Evolutionary conservation across 2,888 invertebrate species (phyloP).

Genomic region (Ctenicera cuprea): DNA sequence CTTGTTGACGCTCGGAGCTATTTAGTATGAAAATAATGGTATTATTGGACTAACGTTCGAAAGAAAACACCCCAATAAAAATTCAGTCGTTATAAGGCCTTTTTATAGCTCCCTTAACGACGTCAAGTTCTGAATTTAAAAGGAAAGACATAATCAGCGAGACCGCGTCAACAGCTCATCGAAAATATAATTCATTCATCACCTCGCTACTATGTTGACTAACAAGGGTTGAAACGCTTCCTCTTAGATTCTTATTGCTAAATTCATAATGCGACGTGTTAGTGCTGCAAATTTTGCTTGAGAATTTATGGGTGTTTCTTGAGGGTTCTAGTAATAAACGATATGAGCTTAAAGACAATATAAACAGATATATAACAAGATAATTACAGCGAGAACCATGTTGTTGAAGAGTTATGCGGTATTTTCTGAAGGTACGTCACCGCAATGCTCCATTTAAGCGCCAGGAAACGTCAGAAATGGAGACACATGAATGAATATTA

Average conservation of each 20-base stretch:
- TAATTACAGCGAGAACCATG: neutral
- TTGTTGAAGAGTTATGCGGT: conserved; percentile 11
- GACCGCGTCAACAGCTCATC: neutral
- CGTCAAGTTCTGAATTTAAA: neutral
- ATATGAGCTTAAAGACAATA: conserved; percentile 8
- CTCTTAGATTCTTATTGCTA: conserved; percentile 3
- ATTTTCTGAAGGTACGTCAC: conserved; percentile 8
- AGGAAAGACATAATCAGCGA: neutral
- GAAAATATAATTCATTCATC: conserved; percentile 8
- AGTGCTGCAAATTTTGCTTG: neutral
- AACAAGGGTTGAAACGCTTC: conserved; percentile 3
- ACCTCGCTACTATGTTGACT: neutral
- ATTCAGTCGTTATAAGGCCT: neutral
- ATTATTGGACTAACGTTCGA: neutral
- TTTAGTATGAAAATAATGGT: too few species aligned
- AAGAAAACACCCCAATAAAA: neutral
- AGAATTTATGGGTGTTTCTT: neutral
- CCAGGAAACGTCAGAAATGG: neutral
- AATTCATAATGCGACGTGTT: neutral
- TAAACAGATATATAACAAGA: conserved; percentile 16
- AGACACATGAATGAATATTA: conserved; percentile 39
- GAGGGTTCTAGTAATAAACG: conserved; percentile 4
- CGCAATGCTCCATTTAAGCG: neutral
- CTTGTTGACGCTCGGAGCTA: too few species aligned
- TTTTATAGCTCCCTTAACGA: neutral